A percentile compares a stretch with the other conserved stretches of the same genome.
Evolutionary conservation across 1,140 invertebrate species (phyloP).

Genomic region (Camponotus floridanus): DNA sequence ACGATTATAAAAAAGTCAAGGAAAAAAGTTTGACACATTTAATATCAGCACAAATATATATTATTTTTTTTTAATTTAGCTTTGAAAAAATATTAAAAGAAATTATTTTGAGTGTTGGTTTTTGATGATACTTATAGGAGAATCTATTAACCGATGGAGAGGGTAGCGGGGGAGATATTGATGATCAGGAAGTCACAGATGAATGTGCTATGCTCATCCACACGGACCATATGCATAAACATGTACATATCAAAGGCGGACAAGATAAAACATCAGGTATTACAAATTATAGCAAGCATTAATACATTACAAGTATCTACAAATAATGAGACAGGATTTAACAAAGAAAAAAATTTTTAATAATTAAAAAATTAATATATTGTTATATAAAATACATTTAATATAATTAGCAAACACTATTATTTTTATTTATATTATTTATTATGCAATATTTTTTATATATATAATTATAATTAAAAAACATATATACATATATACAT

Average conservation of each 20-base stretch:
- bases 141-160: slow-evolving; percentile 88
- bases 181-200: slow-evolving; percentile 92
- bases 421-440: slow-evolving; percentile 19
- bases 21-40: neutral
- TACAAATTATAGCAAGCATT: slow-evolving; percentile 46
- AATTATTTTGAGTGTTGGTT: slow-evolving; percentile 28
- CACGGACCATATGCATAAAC: slow-evolving; percentile 87
- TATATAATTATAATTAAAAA: neutral
- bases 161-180: slow-evolving; percentile 87
- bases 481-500: neutral
- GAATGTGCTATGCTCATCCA: slow-evolving; percentile 94
- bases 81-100: slow-evolving; percentile 19
- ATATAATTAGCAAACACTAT: neutral
- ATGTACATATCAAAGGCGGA: slow-evolving; percentile 80
- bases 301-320: slow-evolving; percentile 22
- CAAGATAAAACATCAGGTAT: slow-evolving; percentile 82
- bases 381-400: neutral
- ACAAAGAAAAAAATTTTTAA: neutral
- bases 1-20: neutral
- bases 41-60: slow-evolving; percentile 15
- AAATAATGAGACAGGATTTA: neutral
- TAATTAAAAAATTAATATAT: slow-evolving; percentile 33
- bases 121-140: slow-evolving; percentile 83
- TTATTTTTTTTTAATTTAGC: neutral
- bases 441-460: neutral